A percentile compares a stretch with the other conserved stretches of the same genome.
These are phyloP conservation scores for Brachyopa scutellaris DNA, from an alignment of 2,888 invertebrate species.

Conservation along the genomic window DNA sequence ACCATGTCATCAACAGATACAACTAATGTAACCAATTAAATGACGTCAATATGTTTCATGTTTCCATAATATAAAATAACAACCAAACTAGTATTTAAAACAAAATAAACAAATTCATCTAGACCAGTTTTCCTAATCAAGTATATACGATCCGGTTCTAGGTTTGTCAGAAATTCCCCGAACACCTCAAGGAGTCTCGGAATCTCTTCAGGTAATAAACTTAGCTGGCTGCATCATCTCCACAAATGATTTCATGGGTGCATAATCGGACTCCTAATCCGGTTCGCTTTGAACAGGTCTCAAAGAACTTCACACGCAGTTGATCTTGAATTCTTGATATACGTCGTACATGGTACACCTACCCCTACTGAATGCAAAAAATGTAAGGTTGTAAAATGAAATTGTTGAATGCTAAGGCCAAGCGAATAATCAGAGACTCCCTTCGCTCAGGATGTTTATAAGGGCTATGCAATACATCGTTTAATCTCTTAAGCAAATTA, in stretches of 20 bases:
- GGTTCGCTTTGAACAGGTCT: slow-evolving; percentile 1
- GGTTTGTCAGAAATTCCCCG: no score
- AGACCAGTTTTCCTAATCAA: background rate
- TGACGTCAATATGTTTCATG: no score
- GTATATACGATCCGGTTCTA: background rate
- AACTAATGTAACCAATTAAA: no score
- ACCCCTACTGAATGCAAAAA: background rate
- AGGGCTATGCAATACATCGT: no score
- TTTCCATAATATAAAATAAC: no score
- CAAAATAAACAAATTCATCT: background rate
- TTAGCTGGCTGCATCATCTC: slow-evolving; percentile 3
- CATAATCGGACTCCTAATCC: background rate
- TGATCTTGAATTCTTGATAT: no score
- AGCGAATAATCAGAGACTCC: no score
- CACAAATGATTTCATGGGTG: background rate
- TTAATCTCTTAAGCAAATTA: background rate
- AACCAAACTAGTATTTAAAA: background rate
- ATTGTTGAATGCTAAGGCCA: no score
- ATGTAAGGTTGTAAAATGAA: background rate
- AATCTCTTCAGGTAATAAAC: background rate
- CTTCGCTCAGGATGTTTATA: no score
- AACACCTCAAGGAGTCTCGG: background rate
- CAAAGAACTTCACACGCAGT: no score
- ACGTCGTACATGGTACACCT: no score
- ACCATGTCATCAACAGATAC: no score